A percentile compares a stretch with the other conserved stretches of the same genome.
These are phyloP conservation scores for Nematostella vectensis DNA, from an alignment of 92 coral and sea anemone genomes.

Conservation along the genomic window DNA sequence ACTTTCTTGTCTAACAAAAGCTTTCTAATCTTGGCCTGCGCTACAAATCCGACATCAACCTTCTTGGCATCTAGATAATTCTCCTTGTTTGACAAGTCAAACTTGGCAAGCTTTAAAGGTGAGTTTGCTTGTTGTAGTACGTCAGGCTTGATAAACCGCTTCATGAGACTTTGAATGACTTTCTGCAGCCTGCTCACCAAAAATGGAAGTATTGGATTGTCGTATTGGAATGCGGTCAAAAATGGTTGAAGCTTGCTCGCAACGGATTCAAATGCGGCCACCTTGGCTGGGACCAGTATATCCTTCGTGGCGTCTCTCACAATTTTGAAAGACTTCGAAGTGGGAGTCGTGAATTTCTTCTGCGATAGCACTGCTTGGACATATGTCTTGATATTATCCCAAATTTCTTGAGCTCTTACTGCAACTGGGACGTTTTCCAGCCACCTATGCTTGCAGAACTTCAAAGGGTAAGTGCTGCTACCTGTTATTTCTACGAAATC, in stretches of 20 bases:
- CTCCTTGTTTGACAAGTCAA: background rate
- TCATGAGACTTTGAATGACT: constrained; percentile 25
- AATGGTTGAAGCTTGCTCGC: constrained; percentile 23
- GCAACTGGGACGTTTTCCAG: constrained; percentile 38
- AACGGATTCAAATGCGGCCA: constrained; percentile 41
- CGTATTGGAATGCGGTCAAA: constrained; percentile 20
- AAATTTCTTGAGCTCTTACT: constrained; percentile 34
- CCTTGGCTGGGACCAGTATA: constrained; percentile 25
- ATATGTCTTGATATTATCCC: constrained; percentile 28
- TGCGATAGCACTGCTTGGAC: constrained; percentile 33
- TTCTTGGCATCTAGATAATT: constrained; percentile 18
- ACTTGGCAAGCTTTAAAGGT: constrained; percentile 11
- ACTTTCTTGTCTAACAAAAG: too few species aligned
- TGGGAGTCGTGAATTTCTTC: constrained; percentile 19
- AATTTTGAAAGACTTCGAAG: constrained; percentile 23
- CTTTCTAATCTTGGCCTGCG: constrained; percentile 38
- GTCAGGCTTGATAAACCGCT: constrained; percentile 25
- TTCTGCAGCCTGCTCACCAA: constrained; percentile 21
- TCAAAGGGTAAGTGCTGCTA: constrained; percentile 27
- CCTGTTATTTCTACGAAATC: constrained; percentile 15
- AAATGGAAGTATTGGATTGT: constrained; percentile 26
- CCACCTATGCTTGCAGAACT: constrained; percentile 36
- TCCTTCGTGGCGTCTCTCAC: constrained; percentile 35
- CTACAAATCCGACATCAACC: constrained; percentile 36
- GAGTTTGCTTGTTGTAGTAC: constrained; percentile 14